A percentile compares a stretch with the other conserved stretches of the same genome.
These are phyloP conservation scores for Zosterops borbonicus DNA, from an alignment of 2,113 vertebrate genomes.

Conservation along the genomic window DNA sequence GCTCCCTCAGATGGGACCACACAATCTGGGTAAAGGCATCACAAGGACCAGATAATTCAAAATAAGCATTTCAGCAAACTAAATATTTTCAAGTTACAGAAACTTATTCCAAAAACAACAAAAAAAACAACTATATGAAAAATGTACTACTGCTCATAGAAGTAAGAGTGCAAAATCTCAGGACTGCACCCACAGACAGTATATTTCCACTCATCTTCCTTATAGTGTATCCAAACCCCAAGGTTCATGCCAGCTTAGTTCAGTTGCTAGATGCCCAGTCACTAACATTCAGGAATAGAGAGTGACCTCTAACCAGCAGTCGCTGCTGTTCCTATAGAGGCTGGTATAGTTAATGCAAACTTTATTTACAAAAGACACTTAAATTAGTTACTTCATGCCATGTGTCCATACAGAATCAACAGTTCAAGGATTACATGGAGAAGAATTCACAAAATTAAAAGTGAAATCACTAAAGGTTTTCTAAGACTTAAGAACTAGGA, in stretches of 20 bases:
- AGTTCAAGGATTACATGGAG: conserved; percentile 78
- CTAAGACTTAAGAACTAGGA: conserved; percentile 79
- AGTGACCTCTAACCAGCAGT: conserved; percentile 46
- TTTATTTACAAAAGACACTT: conserved; percentile 95
- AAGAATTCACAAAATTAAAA: conserved; percentile 79
- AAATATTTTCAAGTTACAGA: not conserved
- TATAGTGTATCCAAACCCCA: not conserved
- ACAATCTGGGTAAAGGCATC: not conserved
- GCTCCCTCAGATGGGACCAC: not conserved
- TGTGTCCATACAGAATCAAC: conserved; percentile 87
- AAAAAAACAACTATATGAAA: not conserved
- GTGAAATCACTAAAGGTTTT: conserved; percentile 70
- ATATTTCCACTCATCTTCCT: not conserved
- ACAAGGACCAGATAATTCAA: conserved; percentile 4
- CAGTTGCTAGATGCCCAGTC: conserved; percentile 7
- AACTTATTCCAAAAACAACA: not conserved
- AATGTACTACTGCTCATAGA: not conserved
- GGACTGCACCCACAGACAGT: not conserved
- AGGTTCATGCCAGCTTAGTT: not conserved
- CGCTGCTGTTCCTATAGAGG: conserved; percentile 58
- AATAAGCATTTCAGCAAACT: conserved; percentile 1
- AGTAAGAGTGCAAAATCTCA: not conserved
- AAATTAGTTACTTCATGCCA: conserved; percentile 91
- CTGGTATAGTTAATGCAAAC: conserved; percentile 84
- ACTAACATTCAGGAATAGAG: conserved; percentile 37